Evolutionary conservation across 2,113 vertebrate genomes (phyloP), one percentile per base, ranked within the genome.

Genomic region (Tetrao urogallus): DNA sequence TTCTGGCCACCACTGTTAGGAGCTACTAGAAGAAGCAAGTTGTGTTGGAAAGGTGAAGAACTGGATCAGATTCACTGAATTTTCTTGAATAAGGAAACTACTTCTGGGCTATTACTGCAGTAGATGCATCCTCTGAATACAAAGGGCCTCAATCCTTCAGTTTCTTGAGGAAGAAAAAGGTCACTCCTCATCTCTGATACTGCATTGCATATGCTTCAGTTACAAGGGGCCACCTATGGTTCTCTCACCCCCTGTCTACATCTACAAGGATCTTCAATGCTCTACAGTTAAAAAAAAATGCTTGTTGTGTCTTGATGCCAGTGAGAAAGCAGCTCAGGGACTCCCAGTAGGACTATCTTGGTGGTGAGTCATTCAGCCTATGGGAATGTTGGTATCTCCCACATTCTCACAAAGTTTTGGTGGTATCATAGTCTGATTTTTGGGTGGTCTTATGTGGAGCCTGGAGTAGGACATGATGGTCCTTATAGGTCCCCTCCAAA

Each of bases 201-300:
- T 58, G 32, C 27, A 70, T 11, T 12, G 32, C 17, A 32, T 61
- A 14, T 19, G 11, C 6, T 50, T 19, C 5, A 20, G 74, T 84
- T 45, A 20, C 56, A 63, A 58, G 13, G 14, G 18, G 10, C 8
- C 18, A 48, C 1, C 11, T 0, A 0, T 67, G 30, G 25, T n/a
- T 48, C 6, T 63, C 13, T 56, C 3, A 0, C 14, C 22, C 25
- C 4, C 69, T 0, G 2, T 38, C 54, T 36, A 40, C 22, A 38
- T 43, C 13, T 50, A 48, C 11, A 67, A 36, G 61, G 34, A 43
- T 74, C 8, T 13, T 74, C 34, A 84, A 42, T 57, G 27, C 8
- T 74, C 36, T 65, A 50, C 32, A 58, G 10, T 16, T 36, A 52
- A 2, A 45, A 65, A 38, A 76, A 77, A 7, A 16, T n/a, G 28